Conservation (phyloP, 2,113 vertebrate genomes). For the Rhinolophus sinicus region DNA sequence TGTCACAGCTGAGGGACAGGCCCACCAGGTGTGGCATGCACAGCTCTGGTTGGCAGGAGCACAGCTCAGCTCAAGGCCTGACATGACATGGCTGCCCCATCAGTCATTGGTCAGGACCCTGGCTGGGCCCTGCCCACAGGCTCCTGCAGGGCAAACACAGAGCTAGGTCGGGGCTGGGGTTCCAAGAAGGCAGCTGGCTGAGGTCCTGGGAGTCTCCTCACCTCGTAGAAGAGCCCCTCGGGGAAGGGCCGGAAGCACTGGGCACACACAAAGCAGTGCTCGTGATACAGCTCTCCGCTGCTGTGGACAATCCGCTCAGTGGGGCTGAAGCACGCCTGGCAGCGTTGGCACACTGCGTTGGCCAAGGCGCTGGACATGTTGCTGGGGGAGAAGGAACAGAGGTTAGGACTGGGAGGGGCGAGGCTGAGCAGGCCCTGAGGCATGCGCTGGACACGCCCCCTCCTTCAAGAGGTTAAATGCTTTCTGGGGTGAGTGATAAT, state of each 20-base stretch:
- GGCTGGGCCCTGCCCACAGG: fast-evolving
- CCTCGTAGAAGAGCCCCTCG: conserved; percentile 89
- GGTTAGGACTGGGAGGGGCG: background rate
- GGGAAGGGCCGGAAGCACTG: conserved; percentile 89
- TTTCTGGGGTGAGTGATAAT: too few species aligned
- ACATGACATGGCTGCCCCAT: fast-evolving
- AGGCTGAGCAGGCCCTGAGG: fast-evolving
- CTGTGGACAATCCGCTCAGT: conserved; percentile 86
- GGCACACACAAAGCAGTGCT: conserved; percentile 88
- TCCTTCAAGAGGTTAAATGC: background rate
- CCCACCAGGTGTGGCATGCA: background rate
- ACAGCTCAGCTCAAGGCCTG: background rate
- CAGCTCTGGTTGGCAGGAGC: background rate
- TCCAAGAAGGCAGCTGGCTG: background rate
- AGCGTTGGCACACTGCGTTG: conserved; percentile 85
- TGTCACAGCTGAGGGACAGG: background rate
- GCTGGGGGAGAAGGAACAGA: conserved; percentile 62
- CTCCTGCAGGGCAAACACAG: background rate
- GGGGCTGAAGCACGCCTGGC: conserved; percentile 83
- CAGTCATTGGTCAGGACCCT: fast-evolving
- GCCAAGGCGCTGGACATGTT: conserved; percentile 87
- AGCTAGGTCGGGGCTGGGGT: background rate
- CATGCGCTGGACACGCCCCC: fast-evolving
- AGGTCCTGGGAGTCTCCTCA: conserved; percentile 56
- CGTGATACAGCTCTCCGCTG: conserved; percentile 86